Conservation (phyloP, 2,113 vertebrate genomes). For the Neopipo cinnamomea region DNA sequence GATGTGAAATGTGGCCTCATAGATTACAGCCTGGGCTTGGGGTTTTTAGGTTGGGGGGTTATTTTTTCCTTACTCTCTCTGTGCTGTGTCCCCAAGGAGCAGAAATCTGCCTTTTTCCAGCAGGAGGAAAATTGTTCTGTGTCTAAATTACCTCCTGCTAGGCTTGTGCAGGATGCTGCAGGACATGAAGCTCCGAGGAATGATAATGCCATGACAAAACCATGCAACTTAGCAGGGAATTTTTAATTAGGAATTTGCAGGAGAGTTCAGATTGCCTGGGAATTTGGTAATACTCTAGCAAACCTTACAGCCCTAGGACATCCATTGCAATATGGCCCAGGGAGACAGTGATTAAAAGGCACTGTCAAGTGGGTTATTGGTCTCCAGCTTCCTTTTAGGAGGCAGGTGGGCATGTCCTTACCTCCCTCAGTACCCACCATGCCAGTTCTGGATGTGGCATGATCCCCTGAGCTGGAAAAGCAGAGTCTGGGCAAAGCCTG, state of each 20-base stretch:
- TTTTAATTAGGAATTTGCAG: constrained; percentile 36
- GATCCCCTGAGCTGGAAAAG: neutral
- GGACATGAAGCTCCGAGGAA: constrained; percentile 10
- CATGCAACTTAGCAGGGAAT: constrained; percentile 24
- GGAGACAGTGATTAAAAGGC: neutral
- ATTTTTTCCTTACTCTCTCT: neutral
- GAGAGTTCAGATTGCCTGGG: constrained; percentile 29
- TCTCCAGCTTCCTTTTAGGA: neutral
- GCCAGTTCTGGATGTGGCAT: neutral
- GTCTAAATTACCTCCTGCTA: constrained; percentile 41
- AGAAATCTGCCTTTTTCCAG: constrained; percentile 53
- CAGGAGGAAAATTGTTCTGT: constrained; percentile 45
- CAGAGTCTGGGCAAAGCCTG: neutral
- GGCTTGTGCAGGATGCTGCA: constrained; percentile 52
- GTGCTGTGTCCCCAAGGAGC: constrained; percentile 27
- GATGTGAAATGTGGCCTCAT: constrained; percentile 51
- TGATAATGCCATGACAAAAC: constrained; percentile 6
- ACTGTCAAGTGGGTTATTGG: neutral
- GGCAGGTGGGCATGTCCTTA: neutral
- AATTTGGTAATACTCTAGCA: neutral
- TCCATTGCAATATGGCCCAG: neutral
- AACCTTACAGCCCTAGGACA: constrained; percentile 6
- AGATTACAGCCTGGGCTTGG: constrained; percentile 45
- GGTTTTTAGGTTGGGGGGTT: neutral
- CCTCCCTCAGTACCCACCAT: neutral